These are phyloP conservation scores for Zaprionus obscuricornis DNA, from an alignment of 2,888 invertebrate genomes.

Conservation along the genomic window DNA sequence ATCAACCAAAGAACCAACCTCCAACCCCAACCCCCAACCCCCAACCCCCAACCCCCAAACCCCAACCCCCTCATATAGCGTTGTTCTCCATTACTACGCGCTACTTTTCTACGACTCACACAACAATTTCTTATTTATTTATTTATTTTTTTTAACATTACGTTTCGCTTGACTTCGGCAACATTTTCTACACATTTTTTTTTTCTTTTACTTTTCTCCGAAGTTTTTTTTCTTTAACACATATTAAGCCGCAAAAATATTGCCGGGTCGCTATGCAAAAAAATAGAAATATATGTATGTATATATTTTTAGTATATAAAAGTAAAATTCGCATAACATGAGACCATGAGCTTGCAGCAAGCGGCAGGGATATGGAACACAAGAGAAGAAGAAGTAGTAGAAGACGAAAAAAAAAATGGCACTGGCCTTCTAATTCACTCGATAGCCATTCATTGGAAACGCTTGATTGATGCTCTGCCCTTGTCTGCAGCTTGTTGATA, in stretches of 20 bases:
- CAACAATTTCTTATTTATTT: background rate
- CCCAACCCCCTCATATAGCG: too few species aligned
- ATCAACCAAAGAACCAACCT: conserved; percentile 30
- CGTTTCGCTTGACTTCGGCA: conserved; percentile 52
- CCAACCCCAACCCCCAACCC: background rate
- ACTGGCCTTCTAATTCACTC: conserved; percentile 74
- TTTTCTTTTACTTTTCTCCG: conserved; percentile 9
- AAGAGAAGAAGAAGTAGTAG: conserved; percentile 21
- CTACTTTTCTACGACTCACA: conserved; percentile 29
- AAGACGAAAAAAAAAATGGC: conserved; percentile 53
- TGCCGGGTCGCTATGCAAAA: conserved; percentile 42
- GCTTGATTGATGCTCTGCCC: conserved; percentile 80
- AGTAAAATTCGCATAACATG: conserved; percentile 35
- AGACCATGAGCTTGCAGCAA: background rate
- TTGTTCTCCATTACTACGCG: conserved; percentile 2
- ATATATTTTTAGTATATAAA: background rate
- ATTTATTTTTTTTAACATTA: conserved; percentile 31
- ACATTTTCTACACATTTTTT: conserved; percentile 2
- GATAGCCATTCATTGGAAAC: conserved; percentile 81
- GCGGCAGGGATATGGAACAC: too few species aligned
- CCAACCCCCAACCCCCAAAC: background rate
- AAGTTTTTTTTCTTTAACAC: conserved; percentile 50
- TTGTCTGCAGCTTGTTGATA: conserved; percentile 77
- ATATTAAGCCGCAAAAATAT: conserved; percentile 79
- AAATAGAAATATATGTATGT: conserved; percentile 4